These are phyloP conservation scores for Vulpes vulpes DNA, from an alignment of 2,113 vertebrate species.

Conservation along the genomic window DNA sequence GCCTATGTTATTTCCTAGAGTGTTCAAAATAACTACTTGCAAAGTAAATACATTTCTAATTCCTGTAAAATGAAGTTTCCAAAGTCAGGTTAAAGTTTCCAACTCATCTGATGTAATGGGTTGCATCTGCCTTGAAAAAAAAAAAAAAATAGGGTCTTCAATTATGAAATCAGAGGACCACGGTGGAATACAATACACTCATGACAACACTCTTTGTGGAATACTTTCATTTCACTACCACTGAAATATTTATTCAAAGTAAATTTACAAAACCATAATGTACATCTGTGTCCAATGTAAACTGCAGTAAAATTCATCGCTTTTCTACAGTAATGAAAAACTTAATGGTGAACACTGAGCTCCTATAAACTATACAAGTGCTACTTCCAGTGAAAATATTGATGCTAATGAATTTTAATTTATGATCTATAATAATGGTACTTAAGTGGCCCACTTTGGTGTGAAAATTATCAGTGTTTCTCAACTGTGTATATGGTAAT, in stretches of 20 bases:
- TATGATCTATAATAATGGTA: constrained; percentile 10
- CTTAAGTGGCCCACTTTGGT: constrained; percentile 43
- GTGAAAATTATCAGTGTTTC: constrained; percentile 63
- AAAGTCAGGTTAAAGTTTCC: neutral
- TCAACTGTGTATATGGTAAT: constrained; percentile 1
- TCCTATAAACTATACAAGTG: neutral
- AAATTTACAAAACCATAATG: constrained; percentile 62
- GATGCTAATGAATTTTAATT: constrained; percentile 60
- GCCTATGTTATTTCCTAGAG: neutral
- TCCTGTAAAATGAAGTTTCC: constrained; percentile 27
- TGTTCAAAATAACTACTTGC: neutral
- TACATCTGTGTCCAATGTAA: constrained; percentile 63
- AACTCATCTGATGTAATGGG: neutral
- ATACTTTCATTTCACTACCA: neutral
- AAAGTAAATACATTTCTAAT: neutral
- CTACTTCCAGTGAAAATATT: constrained; percentile 50
- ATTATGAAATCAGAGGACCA: neutral
- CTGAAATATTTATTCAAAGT: constrained; percentile 55
- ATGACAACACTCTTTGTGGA: neutral
- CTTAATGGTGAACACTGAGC: constrained; percentile 50
- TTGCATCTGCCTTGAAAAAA: constrained; percentile 1
- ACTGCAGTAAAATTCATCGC: constrained; percentile 60
- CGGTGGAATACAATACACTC: constrained; percentile 1
- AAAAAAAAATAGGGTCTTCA: neutral
- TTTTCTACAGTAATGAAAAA: constrained; percentile 62